Evolutionary conservation across 2,888 invertebrate genomes (phyloP).

Genomic region (Crepidodera aurea): DNA sequence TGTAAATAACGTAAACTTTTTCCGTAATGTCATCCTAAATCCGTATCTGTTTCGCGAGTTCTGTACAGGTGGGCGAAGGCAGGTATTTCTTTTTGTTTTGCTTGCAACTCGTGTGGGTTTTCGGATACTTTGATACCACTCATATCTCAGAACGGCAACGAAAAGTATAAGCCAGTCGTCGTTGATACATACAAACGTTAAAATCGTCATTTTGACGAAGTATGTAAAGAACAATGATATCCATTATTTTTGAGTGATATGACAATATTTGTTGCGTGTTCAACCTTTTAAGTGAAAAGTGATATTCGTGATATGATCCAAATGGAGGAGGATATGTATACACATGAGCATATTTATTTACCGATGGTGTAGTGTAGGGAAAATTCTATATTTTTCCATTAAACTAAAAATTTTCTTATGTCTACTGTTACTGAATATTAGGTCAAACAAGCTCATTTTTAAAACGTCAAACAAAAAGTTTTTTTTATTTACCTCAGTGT

Average conservation of each 20-base stretch:
- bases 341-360: neutral
- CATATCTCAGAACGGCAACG: constrained; percentile 49
- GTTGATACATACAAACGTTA: constrained; percentile 50
- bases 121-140: constrained; percentile 55
- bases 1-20: too few relatives aligned
- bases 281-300: constrained; percentile 15
- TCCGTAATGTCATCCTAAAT: constrained; percentile 1
- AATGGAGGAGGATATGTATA: constrained; percentile 3
- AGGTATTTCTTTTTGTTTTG: constrained; percentile 42
- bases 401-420: neutral
- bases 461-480: too few relatives aligned
- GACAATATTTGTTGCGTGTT: constrained; percentile 10
- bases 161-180: constrained; percentile 51
- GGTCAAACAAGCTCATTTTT: neutral
- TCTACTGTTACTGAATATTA: neutral
- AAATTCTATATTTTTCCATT: neutral
- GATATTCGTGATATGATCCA: constrained; percentile 1
- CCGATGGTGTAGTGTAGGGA: neutral
- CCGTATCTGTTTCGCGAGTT: constrained; percentile 18
- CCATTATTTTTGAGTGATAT: constrained; percentile 13
- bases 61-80: constrained; percentile 56
- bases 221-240: neutral
- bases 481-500: too few relatives aligned
- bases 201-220: constrained; percentile 31
- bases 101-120: constrained; percentile 57